Conservation (phyloP, 2,888 invertebrate species). For the Catocala nupta region DNA sequence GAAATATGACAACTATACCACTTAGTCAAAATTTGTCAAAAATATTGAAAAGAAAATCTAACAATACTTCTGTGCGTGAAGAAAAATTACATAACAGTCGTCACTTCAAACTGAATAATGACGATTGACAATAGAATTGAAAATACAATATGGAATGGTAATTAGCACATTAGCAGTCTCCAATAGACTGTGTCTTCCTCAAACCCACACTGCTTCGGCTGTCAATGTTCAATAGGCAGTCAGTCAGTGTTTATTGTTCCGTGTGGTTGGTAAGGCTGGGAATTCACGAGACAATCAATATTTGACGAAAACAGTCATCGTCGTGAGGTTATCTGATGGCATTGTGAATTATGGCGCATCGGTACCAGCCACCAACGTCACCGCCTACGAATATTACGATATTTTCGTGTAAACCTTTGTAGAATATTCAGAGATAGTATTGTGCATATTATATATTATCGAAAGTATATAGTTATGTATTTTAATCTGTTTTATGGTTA, state of each 20-base stretch:
- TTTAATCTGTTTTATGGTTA: slow-evolving; percentile 41
- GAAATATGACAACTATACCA: slow-evolving; percentile 24
- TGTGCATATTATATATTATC: slow-evolving; percentile 32
- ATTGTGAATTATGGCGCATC: slow-evolving; percentile 70
- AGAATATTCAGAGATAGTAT: slow-evolving; percentile 43
- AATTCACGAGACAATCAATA: slow-evolving; percentile 67
- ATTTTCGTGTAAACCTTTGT: slow-evolving; percentile 59
- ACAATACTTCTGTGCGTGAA: slow-evolving; percentile 38
- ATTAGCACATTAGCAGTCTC: slow-evolving; percentile 58
- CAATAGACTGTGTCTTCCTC: slow-evolving; percentile 53
- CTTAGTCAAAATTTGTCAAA: slow-evolving; percentile 30
- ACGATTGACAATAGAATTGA: slow-evolving; percentile 38
- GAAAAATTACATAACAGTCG: slow-evolving; percentile 38
- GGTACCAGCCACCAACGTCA: slow-evolving; percentile 76
- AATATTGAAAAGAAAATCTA: slow-evolving; percentile 32
- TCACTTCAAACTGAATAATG: slow-evolving; percentile 33
- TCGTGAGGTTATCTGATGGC: slow-evolving; percentile 70
- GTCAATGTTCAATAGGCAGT: slow-evolving; percentile 39
- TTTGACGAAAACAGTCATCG: slow-evolving; percentile 67
- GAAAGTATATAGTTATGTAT: slow-evolving; percentile 32
- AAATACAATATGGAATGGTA: slow-evolving; percentile 51
- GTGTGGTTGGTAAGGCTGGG: slow-evolving; percentile 44
- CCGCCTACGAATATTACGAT: slow-evolving; percentile 65
- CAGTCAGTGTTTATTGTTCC: slow-evolving; percentile 43
- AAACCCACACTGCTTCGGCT: slow-evolving; percentile 54